Percentiles rank a stretch among this genome's conserved stretches.
These are phyloP conservation scores for Lepidurus apus DNA, from an alignment of 1,140 invertebrate species.

Conservation along the genomic window DNA sequence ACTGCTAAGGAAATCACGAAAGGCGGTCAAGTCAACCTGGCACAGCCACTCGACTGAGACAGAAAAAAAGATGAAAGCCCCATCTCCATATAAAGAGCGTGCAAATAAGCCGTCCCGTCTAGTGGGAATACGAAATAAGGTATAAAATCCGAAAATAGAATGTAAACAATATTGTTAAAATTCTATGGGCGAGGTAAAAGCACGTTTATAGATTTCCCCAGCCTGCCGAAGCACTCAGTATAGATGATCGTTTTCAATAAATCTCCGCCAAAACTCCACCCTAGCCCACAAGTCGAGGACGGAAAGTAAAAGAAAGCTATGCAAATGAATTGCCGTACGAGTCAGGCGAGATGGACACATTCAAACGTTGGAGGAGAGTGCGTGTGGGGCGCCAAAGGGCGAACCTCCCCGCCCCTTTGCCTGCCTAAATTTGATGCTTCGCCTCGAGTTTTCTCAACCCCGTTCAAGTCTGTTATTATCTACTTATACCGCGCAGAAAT, in stretches of 20 bases:
- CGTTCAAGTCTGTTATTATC: conserved; percentile 10
- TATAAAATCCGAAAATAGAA: not conserved
- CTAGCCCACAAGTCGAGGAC: not conserved
- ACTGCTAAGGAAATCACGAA: not conserved
- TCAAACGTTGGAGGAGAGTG: not conserved
- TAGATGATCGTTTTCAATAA: not conserved
- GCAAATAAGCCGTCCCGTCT: not conserved
- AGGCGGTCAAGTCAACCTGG: not conserved
- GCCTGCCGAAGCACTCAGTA: not conserved
- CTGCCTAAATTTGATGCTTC: not conserved
- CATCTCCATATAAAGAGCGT: not conserved
- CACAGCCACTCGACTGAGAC: not conserved
- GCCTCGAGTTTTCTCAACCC: not conserved
- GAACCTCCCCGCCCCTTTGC: conserved; percentile 17
- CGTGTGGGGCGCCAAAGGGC: conserved; percentile 19
- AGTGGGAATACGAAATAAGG: not conserved
- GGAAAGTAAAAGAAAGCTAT: not conserved
- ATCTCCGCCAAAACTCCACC: conserved; percentile 5
- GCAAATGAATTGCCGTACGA: not conserved
- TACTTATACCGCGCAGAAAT: not conserved
- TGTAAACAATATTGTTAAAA: not conserved
- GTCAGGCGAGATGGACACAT: not conserved
- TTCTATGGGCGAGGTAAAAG: not conserved
- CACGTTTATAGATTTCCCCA: not conserved
- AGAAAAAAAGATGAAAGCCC: not conserved